phyloP scores from a whole-genome alignment of 1,140 invertebrate genomes.

The Lucilia cuprina region DNA sequence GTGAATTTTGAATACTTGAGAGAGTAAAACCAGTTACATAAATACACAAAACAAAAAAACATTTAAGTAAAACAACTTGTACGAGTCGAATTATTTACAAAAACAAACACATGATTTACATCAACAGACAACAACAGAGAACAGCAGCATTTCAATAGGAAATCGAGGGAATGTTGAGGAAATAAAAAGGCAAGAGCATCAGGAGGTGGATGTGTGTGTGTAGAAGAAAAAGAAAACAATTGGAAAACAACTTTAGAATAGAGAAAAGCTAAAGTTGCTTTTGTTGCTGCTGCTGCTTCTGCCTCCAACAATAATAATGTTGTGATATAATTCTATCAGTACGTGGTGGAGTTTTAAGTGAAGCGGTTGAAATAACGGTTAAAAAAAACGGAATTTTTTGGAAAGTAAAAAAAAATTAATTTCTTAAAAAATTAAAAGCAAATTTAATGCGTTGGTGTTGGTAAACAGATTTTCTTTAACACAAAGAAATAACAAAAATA shows the following conservation, averaged over 20 bases:
- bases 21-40: neutral
- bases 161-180: neutral
- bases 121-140: neutral
- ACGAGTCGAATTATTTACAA: slow-evolving; percentile 20
- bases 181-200: neutral
- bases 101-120: slow-evolving; percentile 12
- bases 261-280: neutral
- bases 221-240: neutral
- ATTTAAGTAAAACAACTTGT: slow-evolving; percentile 26
- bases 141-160: neutral
- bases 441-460: slow-evolving; percentile 26
- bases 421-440: neutral
- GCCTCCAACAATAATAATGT: neutral
- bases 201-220: neutral
- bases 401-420: neutral
- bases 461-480: neutral
- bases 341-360: slow-evolving; percentile 24
- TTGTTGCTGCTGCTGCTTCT: neutral
- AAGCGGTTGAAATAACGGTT: slow-evolving; percentile 11
- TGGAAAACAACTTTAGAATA: neutral
- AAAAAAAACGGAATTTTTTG: neutral
- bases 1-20: neutral
- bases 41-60: slow-evolving; percentile 11
- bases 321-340: slow-evolving; percentile 30
- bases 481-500: neutral